A percentile compares a stretch with the other conserved stretches of the same genome.
Evolutionary conservation across 2,797 vertebrate genomes (phyloP).

Genomic region (Muscicapa striata): DNA sequence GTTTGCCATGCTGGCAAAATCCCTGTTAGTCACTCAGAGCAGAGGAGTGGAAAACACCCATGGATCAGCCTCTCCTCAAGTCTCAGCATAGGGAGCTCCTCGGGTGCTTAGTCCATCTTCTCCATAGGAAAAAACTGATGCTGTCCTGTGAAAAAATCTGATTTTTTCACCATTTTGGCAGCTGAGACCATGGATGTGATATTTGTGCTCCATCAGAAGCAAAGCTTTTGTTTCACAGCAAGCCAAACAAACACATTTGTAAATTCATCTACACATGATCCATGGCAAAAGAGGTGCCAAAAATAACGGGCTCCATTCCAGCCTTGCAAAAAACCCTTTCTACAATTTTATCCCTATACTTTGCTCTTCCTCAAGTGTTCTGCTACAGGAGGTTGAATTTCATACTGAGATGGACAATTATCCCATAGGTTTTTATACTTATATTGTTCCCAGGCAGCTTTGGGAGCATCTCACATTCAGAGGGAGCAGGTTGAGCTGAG

Average conservation of each 20-base stretch:
- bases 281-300: neutral
- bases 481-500: neutral
- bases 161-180: neutral
- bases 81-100: neutral
- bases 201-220: neutral
- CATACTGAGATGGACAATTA: neutral
- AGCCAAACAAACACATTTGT: neutral
- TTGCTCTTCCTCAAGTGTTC: neutral
- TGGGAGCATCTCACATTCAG: neutral
- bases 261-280: neutral
- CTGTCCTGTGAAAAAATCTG: neutral
- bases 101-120: neutral
- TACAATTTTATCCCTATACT: neutral
- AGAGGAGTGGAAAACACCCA: neutral
- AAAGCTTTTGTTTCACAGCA: neutral
- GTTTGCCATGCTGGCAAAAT: neutral
- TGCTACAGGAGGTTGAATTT: rapidly evolving
- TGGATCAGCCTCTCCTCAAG: neutral
- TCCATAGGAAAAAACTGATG: neutral
- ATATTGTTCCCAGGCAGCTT: neutral
- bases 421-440: neutral
- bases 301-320: neutral
- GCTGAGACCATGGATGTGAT: neutral
- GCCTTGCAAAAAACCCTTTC: neutral
- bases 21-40: neutral